phyloP scores from a whole-genome alignment of 1,140 invertebrate species.

The Drosophila pallidifrons region DNA sequence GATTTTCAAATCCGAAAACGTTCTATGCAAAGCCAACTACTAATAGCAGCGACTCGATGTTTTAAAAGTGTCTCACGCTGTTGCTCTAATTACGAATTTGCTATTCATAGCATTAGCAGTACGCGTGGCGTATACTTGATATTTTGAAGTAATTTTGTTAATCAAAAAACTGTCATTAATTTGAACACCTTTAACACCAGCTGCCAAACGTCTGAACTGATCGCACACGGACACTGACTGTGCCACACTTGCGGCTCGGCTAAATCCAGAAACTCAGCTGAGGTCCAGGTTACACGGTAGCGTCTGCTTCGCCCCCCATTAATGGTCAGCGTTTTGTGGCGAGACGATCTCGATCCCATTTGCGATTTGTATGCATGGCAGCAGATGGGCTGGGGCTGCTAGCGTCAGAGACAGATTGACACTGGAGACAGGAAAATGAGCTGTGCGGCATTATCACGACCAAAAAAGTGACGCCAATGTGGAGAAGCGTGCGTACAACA shows the following conservation, averaged over 20 bases:
- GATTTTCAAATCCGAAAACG: slow-evolving; percentile 4
- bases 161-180: background rate
- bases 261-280: slow-evolving; percentile 1
- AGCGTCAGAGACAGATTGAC: slow-evolving; percentile 65
- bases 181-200: slow-evolving; percentile 42
- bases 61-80: background rate
- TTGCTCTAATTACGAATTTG: slow-evolving; percentile 14
- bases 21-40: slow-evolving; percentile 28
- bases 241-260: slow-evolving; percentile 23
- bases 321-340: slow-evolving; percentile 19
- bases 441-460: slow-evolving; percentile 67
- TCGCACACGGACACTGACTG: slow-evolving; percentile 33
- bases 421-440: slow-evolving; percentile 83
- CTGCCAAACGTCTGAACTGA: slow-evolving; percentile 50
- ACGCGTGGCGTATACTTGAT: slow-evolving; percentile 42
- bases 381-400: slow-evolving; percentile 18
- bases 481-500: slow-evolving; percentile 6
- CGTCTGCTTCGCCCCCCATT: slow-evolving; percentile 3
- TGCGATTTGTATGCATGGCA: slow-evolving; percentile 67
- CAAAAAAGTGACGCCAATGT: slow-evolving; percentile 79
- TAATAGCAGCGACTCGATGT: background rate
- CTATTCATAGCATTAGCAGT: slow-evolving; percentile 8
- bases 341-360: slow-evolving; percentile 23
- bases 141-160: background rate
- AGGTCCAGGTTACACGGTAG: slow-evolving; percentile 8